Conservation (phyloP, 2,797 vertebrate species). For the Schizopygopsis pylzovi region DNA sequence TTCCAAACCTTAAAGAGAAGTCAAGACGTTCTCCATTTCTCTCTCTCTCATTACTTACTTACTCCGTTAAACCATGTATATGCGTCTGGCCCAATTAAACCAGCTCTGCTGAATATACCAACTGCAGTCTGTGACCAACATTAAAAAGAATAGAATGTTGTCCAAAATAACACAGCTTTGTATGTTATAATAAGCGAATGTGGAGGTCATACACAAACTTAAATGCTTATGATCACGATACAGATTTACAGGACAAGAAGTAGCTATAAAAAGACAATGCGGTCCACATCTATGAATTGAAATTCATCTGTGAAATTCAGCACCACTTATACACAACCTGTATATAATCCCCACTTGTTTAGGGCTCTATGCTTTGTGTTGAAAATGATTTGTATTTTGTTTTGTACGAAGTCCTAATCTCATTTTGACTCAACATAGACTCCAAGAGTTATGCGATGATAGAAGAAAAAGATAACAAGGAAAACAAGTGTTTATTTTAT, state of each 20-base stretch:
- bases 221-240: slow-evolving; percentile 15
- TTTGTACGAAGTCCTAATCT: slow-evolving; percentile 26
- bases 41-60: slow-evolving; percentile 31
- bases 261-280: background rate
- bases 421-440: slow-evolving; percentile 14
- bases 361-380: slow-evolving; percentile 36
- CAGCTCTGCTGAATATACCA: slow-evolving; percentile 17
- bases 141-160: slow-evolving; percentile 13
- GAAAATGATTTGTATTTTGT: slow-evolving; percentile 42
- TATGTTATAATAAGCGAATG: slow-evolving; percentile 31
- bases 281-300: slow-evolving; percentile 7
- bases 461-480: background rate
- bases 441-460: slow-evolving; percentile 10
- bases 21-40: slow-evolving; percentile 12
- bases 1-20: slow-evolving; percentile 39
- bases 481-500: slow-evolving; percentile 14
- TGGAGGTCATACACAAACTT: slow-evolving; percentile 30
- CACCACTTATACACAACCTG: slow-evolving; percentile 15
- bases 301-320: slow-evolving; percentile 39
- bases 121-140: slow-evolving; percentile 11
- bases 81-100: slow-evolving; percentile 29
- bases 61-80: slow-evolving; percentile 34
- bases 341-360: slow-evolving; percentile 10
- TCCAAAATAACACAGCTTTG: slow-evolving; percentile 32
- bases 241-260: slow-evolving; percentile 10